Evolutionary conservation across 2,113 vertebrate genomes (phyloP), one percentile per base, ranked within the genome.

Genomic region (Laterallus jamaicensis): DNA sequence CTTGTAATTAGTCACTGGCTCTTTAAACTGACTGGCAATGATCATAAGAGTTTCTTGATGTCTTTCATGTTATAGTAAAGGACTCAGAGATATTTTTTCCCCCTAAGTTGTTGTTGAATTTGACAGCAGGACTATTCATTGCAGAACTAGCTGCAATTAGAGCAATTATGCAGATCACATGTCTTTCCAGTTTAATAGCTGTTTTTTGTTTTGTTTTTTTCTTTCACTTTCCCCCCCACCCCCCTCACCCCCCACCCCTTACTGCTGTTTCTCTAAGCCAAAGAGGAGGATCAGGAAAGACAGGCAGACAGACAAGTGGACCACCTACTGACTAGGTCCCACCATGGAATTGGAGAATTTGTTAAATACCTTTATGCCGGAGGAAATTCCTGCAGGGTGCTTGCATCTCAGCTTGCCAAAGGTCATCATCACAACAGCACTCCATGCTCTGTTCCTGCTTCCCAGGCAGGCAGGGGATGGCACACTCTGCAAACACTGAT

Each of bases 151-250:
- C 96, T 96, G 97, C 98, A 98, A 98, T 99, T 98, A 98, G 97
- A 98, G 97, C 98, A 98, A 98, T 99, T 99, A 98, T 98, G 98
- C 97, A 98, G 98, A 98, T 99, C 98, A 97, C 97, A 98, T 96
- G 97, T 98, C 98, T 98, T 97, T 97, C 90, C 95, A 97, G 95
- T 97, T 97, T 97, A 98, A 98, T 97, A 96, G 94, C 92, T 92
- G 50, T 7, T 15, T 82, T 87, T 86, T 90, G 35, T 78, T 84
- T 95, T 66, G 44, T 40, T 77, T 50, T 75, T 2, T 47, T 35
- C 25, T 64, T 55, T 44, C 1, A 20, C 26, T 25, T 47, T 35
- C 35, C 40, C 42, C 42, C 42, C 42, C 42, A 11, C 15, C 42
- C 42, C 42, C 35, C 35, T 35, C 42, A 13, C 44, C 44, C 17